Evolutionary conservation across 2,797 vertebrate species (phyloP), one percentile per base, ranked within the genome.

Genomic region (Pteropus rufus): DNA sequence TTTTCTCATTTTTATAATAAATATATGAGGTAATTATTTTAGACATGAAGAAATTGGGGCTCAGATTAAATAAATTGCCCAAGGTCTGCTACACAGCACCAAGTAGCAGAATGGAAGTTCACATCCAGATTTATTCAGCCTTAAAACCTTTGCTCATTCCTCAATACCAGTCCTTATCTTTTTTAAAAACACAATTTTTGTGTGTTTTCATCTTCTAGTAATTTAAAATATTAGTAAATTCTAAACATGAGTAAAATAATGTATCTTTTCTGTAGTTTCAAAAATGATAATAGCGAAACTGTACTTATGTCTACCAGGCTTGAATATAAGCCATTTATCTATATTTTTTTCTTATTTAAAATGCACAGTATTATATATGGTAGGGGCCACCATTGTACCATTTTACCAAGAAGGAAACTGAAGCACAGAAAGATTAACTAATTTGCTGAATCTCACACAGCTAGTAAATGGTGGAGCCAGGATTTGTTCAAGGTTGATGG

Each of bases 211-310:
- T 76, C 89, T 95, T 62, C n/a, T 46, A 49, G 31, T 41, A 26
- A 92, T 60, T 73, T 16, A 89, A 92, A 95, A 86, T 88, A 73
- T 39, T 31, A 84, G 49, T 52, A 46, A 76, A 89, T 54, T 60
- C 39, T 64, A 58, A 88, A 94, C 70, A 12, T 10, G 12, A 56
- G 14, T 46, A 80, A 49, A 73, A 44, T 26, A 81, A 46, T 10
- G 0, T 14, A 58, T 5, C 0, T n/a, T 84, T 64, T 36, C 24
- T 80, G 16, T 14, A 18, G 16, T 90, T 58, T 79, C 29, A 89
- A 91, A 62, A 15, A 5, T 19, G 36, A 29, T 21, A 34, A 5
- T 23, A 67, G 24, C 31, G 24, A 60, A 72, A 46, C 9, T 73
- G 23, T 84, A 31, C 46, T 56, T 60, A 60, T 0, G 1, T 41